Evolutionary conservation across 2,888 invertebrate species (phyloP), one percentile per base, ranked within the genome.

Genomic region (Drosophila rubida): DNA sequence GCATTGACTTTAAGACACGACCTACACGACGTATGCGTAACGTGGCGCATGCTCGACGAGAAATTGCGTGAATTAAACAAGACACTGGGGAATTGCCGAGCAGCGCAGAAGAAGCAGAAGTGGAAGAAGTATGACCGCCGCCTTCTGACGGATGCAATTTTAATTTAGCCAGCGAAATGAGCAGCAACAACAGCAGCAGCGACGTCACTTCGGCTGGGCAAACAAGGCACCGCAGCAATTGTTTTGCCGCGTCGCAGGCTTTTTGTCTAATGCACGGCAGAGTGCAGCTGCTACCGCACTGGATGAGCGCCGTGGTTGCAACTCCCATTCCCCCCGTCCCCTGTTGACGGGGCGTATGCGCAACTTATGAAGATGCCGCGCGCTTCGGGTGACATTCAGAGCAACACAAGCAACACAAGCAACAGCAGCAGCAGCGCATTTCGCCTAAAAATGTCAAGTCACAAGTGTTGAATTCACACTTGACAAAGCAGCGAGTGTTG

Each of bases 401-500:
- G n/a, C n/a, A n/a, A n/a, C n/a, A n/a, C n/a, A n/a, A 13, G 6
- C 19, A 2, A 19, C 19, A 3, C 2, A 19, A 3, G 13, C 22
- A 39, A 25, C 58, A 53, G 49, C 37, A 58, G 45, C 27, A 41
- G 45, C 42, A 32, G 42, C 37, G 65, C 62, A 69, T 78, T 70
- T 80, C 75, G 82, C 79, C 87, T 75, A 84, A 87, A 87, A 87
- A 82, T 84, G 85, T 87, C 85, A 87, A 83, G 80, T 82, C 82
- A 82, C 79, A 85, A 85, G 85, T 85, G 85, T 85, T 87, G 82
- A 84, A 84, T 87, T 87, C 87, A 76, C 84, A 84, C 84, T 86
- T 84, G 87, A 81, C 87, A 84, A 80, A 82, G 74, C 85, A 73
- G 72, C 62, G 54, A 50, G 39, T 44, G 64, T n/a, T 57, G 48